These are phyloP conservation scores for Coregonus suidteri DNA, from an alignment of 2,797 vertebrate species.

Conservation along the genomic window DNA sequence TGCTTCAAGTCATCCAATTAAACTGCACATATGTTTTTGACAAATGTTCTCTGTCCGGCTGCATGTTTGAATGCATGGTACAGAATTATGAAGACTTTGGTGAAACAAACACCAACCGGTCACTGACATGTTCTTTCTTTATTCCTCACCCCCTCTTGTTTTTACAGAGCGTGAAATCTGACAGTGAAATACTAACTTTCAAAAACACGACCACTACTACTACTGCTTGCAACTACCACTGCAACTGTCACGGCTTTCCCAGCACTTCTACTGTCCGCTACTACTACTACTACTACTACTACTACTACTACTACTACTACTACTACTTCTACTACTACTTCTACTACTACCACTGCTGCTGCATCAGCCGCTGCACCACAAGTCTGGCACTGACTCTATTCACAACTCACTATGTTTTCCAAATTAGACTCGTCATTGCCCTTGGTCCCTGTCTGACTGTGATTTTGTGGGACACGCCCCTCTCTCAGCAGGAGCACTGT, in stretches of 20 bases:
- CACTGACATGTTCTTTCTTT: slow-evolving; percentile 34
- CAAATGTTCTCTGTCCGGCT: too few species aligned
- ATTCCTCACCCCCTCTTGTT: slow-evolving; percentile 39
- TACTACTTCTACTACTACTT: slow-evolving; percentile 7
- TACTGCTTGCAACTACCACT: slow-evolving; percentile 26
- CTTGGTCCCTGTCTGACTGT: not conserved
- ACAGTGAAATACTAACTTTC: slow-evolving; percentile 68
- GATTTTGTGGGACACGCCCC: not conserved
- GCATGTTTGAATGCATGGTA: too few species aligned
- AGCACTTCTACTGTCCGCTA: slow-evolving; percentile 31
- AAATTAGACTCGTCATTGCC: slow-evolving; percentile 17
- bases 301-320: not conserved
- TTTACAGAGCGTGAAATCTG: slow-evolving; percentile 79
- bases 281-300: slow-evolving; percentile 16
- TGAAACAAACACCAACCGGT: not conserved
- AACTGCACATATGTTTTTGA: too few species aligned
- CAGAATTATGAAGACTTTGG: too few species aligned
- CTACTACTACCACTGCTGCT: slow-evolving; percentile 23
- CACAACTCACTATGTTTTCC: not conserved
- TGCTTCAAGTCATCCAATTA: too few species aligned
- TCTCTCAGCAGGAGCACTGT: slow-evolving; percentile 83
- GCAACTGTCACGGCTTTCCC: slow-evolving; percentile 22
- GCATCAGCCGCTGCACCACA: not conserved
- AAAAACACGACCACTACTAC: slow-evolving; percentile 49
- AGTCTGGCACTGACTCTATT: slow-evolving; percentile 43